Evolutionary conservation across 2,888 invertebrate genomes (phyloP).

Genomic region (Nymphalis urticae): DNA sequence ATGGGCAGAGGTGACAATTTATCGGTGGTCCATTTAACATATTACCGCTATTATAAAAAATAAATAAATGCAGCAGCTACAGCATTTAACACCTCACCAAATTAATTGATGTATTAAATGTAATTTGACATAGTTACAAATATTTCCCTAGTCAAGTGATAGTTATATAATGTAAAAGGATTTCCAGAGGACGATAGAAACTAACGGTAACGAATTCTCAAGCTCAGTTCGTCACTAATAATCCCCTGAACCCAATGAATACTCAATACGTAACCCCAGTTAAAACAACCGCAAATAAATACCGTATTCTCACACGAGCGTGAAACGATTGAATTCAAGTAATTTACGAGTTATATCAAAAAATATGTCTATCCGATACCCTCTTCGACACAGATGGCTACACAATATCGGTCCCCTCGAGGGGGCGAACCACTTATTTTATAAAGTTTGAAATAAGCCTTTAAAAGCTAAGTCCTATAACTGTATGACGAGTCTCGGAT

Average conservation of each 20-base stretch:
- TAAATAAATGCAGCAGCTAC: too few relatives aligned
- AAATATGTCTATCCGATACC: slow-evolving; percentile 79
- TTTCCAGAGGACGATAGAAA: too few relatives aligned
- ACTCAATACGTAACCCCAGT: not conserved
- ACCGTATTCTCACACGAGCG: slow-evolving; percentile 77
- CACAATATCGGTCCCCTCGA: slow-evolving; percentile 76
- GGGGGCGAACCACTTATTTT: slow-evolving; percentile 73
- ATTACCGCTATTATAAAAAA: too few relatives aligned
- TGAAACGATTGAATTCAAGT: slow-evolving; percentile 78
- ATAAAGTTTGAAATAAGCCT: slow-evolving; percentile 81
- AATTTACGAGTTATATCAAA: slow-evolving; percentile 81
- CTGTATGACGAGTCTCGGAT: slow-evolving; percentile 10
- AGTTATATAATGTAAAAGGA: too few relatives aligned
- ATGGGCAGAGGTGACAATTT: too few relatives aligned
- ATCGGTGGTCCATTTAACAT: too few relatives aligned
- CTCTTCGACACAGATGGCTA: slow-evolving; percentile 77
- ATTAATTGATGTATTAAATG: too few relatives aligned
- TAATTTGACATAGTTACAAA: too few relatives aligned
- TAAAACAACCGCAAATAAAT: slow-evolving; percentile 70
- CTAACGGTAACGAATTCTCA: too few relatives aligned
- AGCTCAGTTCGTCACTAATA: too few relatives aligned
- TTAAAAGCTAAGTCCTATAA: slow-evolving; percentile 63
- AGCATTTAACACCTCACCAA: too few relatives aligned
- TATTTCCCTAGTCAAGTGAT: too few relatives aligned
- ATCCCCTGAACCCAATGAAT: not conserved